phyloP scores from a whole-genome alignment of 2,113 vertebrate genomes.

The Delphinapterus leucas region DNA sequence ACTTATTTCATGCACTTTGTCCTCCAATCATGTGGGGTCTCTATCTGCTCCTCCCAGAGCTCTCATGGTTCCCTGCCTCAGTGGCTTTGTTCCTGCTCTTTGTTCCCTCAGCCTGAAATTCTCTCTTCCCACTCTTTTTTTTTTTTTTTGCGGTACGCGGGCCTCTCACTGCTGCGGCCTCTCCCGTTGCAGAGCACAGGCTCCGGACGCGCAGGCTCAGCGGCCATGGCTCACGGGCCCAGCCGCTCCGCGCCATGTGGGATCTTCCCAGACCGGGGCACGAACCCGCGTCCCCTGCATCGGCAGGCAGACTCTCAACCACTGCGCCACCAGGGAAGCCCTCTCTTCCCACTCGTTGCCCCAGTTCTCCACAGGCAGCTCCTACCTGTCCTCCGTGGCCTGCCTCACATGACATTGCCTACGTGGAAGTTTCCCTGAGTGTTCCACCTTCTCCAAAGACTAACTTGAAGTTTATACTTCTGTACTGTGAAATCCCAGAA shows the following conservation, averaged over 20 bases:
- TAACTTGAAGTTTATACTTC: neutral
- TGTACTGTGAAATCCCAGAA: neutral
- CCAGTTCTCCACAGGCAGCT: neutral
- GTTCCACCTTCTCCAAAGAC: neutral
- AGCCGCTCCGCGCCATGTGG: too few species aligned
- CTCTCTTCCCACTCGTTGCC: neutral
- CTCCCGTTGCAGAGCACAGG: accelerated
- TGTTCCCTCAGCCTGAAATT: neutral
- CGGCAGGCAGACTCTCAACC: too few species aligned
- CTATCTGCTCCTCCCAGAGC: neutral
- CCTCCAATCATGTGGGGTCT: neutral
- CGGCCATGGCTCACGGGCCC: too few species aligned
- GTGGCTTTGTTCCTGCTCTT: neutral
- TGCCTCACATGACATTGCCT: neutral
- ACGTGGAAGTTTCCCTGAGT: neutral
- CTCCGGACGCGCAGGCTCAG: too few species aligned
- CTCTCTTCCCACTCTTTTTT: neutral
- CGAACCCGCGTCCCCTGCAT: too few species aligned
- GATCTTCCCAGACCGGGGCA: too few species aligned
- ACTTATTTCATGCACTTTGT: neutral
- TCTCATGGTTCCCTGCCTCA: neutral
- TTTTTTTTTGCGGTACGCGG: too few species aligned
- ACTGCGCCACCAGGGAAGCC: too few species aligned
- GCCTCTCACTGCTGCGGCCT: too few species aligned
- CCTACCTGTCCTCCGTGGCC: neutral